Conservation (phyloP, 2,888 invertebrate species). For the Malthinus flaveolus region DNA sequence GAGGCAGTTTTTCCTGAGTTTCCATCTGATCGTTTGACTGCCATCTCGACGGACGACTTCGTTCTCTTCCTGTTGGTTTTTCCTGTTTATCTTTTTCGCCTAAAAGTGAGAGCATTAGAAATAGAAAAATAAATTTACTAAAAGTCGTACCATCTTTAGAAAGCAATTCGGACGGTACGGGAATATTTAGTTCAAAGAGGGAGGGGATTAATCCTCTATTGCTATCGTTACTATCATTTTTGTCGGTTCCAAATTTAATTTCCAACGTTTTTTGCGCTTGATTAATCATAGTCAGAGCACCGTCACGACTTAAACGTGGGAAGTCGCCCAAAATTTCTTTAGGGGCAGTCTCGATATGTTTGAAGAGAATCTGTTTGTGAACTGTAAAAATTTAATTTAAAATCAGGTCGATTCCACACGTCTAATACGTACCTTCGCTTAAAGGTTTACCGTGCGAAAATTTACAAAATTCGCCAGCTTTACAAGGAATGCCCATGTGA, state of each 20-base stretch:
- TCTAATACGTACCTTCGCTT: constrained; percentile 63
- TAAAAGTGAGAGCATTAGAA: not conserved
- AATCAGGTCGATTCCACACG: not conserved
- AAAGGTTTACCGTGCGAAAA: constrained; percentile 90
- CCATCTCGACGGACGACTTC: constrained; percentile 52
- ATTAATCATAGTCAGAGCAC: constrained; percentile 62
- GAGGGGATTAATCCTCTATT: constrained; percentile 47
- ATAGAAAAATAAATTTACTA: not conserved
- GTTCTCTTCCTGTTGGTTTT: constrained; percentile 32
- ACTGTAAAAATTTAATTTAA: constrained; percentile 31
- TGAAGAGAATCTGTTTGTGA: constrained; percentile 54
- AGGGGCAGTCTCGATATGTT: constrained; percentile 87
- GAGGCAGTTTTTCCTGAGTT: constrained; percentile 32
- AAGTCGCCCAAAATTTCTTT: constrained; percentile 91
- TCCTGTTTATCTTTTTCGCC: constrained; percentile 37
- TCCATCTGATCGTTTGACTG: constrained; percentile 46
- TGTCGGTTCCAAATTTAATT: constrained; percentile 51
- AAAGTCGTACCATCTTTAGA: constrained; percentile 30
- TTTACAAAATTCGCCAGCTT: constrained; percentile 78
- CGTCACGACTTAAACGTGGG: constrained; percentile 78
- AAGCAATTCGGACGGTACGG: constrained; percentile 45
- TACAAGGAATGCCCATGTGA: constrained; percentile 89
- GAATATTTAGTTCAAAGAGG: constrained; percentile 49
- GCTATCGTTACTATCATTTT: constrained; percentile 23
- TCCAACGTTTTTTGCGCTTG: constrained; percentile 57